These are phyloP conservation scores for Dromius quadrimaculatus DNA, from an alignment of 2,888 invertebrate species.

Conservation along the genomic window DNA sequence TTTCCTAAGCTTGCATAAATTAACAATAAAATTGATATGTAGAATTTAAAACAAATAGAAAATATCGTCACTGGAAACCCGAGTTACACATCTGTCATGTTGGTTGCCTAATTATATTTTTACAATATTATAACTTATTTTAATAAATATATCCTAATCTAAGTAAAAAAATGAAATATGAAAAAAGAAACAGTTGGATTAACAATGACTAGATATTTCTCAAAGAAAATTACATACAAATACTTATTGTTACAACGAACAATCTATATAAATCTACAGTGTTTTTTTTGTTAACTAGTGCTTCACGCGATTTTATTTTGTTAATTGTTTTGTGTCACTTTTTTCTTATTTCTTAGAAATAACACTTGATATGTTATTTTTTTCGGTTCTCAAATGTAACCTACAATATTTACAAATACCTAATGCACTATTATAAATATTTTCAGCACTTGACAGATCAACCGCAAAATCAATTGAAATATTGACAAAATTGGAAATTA, in stretches of 20 bases:
- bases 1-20: too few relatives aligned
- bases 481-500: too few relatives aligned
- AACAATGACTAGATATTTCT: constrained; percentile 46
- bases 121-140: background rate
- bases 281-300: constrained; percentile 50
- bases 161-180: constrained; percentile 14
- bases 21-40: too few relatives aligned
- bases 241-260: constrained; percentile 35
- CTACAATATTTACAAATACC: constrained; percentile 45
- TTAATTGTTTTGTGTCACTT: constrained; percentile 46
- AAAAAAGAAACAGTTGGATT: constrained; percentile 7
- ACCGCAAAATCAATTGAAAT: too few relatives aligned
- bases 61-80: too few relatives aligned
- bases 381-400: constrained; percentile 35
- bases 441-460: constrained; percentile 32
- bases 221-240: constrained; percentile 33
- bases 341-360: constrained; percentile 41
- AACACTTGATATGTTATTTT: constrained; percentile 51
- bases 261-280: constrained; percentile 47
- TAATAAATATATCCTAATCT: constrained; percentile 12
- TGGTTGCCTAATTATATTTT: background rate
- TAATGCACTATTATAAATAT: constrained; percentile 15
- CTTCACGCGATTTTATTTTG: constrained; percentile 28
- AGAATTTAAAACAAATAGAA: too few relatives aligned
- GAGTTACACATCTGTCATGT: too few relatives aligned